phyloP scores from a whole-genome alignment of 1,140 invertebrate genomes.

The Littorina saxatilis region DNA sequence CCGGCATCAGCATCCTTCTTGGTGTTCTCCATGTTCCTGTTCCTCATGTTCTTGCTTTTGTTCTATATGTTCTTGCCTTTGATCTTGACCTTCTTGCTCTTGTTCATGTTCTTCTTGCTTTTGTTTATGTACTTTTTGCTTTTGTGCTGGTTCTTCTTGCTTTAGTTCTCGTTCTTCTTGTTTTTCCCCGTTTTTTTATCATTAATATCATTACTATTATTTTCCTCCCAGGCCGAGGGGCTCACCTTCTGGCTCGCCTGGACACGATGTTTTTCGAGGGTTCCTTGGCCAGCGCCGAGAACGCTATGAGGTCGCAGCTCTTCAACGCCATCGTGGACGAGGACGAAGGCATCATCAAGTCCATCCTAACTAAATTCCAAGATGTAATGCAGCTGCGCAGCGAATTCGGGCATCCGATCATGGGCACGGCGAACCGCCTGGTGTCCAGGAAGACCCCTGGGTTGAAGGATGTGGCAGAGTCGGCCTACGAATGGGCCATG shows the following conservation, averaged over 20 bases:
- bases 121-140: not conserved
- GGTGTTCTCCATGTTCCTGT: no score
- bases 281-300: constrained; percentile 37
- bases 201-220: not conserved
- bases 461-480: constrained; percentile 35
- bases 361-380: constrained; percentile 20
- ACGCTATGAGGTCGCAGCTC: constrained; percentile 31
- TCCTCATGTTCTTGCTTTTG: no score
- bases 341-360: constrained; percentile 21
- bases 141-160: no score
- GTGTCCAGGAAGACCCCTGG: constrained; percentile 12
- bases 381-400: constrained; percentile 31
- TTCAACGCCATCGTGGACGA: constrained; percentile 37
- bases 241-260: constrained; percentile 42
- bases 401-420: constrained; percentile 31
- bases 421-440: constrained; percentile 31
- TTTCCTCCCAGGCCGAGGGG: constrained; percentile 30
- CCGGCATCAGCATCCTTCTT: no score
- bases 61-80: no score
- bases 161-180: no score
- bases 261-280: constrained; percentile 50
- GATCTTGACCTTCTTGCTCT: not conserved
- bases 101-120: not conserved
- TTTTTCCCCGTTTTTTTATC: no score
- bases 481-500: constrained; percentile 40